phyloP scores from a whole-genome alignment of 1,140 invertebrate genomes.

The Rhyacophila brunnea region DNA sequence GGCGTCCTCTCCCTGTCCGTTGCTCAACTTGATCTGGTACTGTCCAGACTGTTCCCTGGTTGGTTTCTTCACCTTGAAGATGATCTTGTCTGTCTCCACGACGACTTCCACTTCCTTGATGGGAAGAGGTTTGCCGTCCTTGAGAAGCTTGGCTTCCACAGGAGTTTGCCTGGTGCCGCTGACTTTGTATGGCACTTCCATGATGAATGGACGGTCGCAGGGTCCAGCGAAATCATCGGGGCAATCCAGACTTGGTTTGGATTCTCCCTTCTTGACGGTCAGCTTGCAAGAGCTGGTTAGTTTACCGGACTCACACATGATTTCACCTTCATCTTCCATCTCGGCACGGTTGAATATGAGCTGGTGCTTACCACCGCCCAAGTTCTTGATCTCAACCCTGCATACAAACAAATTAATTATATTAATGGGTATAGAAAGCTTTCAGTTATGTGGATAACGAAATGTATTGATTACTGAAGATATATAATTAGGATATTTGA shows the following conservation, averaged over 20 bases:
- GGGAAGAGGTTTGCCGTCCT: constrained; percentile 83
- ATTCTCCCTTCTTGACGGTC: constrained; percentile 81
- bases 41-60: constrained; percentile 74
- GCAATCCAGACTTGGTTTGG: constrained; percentile 76
- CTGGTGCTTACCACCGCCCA: constrained; percentile 89
- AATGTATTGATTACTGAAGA: too few species aligned
- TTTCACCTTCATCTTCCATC: constrained; percentile 81
- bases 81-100: constrained; percentile 84
- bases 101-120: constrained; percentile 87
- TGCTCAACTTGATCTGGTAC: constrained; percentile 84
- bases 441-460: too few species aligned
- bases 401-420: constrained; percentile 18
- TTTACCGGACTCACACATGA: constrained; percentile 80
- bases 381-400: constrained; percentile 83
- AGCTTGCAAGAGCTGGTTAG: constrained; percentile 78
- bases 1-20: constrained; percentile 83
- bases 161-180: constrained; percentile 81
- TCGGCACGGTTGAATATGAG: constrained; percentile 82
- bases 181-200: constrained; percentile 93
- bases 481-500: too few species aligned
- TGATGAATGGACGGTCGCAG: constrained; percentile 72
- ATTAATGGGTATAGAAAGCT: too few species aligned
- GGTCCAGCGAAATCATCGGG: constrained; percentile 80
- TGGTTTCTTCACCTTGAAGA: constrained; percentile 89
- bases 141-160: constrained; percentile 83